A percentile compares a stretch with the other conserved stretches of the same genome.
These are phyloP conservation scores for Chrysochloris asiatica DNA, from an alignment of 2,113 vertebrate species.

Conservation along the genomic window DNA sequence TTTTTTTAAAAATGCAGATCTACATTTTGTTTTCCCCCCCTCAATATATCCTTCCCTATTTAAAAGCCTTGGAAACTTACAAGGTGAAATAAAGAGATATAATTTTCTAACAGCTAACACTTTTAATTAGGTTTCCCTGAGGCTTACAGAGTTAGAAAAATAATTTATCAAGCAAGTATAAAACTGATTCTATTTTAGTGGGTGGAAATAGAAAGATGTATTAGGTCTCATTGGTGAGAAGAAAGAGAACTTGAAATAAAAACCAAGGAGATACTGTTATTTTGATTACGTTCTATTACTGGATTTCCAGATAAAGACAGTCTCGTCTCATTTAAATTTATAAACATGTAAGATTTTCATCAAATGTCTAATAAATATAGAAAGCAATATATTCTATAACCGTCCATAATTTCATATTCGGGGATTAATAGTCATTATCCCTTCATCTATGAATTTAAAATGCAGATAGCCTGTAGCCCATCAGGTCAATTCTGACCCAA, in stretches of 20 bases:
- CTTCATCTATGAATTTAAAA: background rate
- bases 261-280: background rate
- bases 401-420: background rate
- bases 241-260: conserved; percentile 44
- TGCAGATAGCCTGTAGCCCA: background rate
- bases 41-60: background rate
- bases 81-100: conserved; percentile 46
- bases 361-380: background rate
- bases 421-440: background rate
- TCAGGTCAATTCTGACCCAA: background rate
- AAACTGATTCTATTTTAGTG: conserved; percentile 18
- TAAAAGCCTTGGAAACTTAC: conserved; percentile 4
- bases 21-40: background rate
- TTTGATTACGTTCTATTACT: background rate
- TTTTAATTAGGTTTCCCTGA: conserved; percentile 53
- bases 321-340: background rate
- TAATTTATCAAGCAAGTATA: conserved; percentile 44
- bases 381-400: background rate
- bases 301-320: background rate
- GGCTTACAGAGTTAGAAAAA: conserved; percentile 16
- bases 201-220: background rate
- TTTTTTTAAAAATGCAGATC: background rate
- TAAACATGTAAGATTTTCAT: background rate
- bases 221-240: background rate
- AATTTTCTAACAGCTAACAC: background rate